These are phyloP conservation scores for Agelastica alni DNA, from an alignment of 2,888 invertebrate species.

Conservation along the genomic window DNA sequence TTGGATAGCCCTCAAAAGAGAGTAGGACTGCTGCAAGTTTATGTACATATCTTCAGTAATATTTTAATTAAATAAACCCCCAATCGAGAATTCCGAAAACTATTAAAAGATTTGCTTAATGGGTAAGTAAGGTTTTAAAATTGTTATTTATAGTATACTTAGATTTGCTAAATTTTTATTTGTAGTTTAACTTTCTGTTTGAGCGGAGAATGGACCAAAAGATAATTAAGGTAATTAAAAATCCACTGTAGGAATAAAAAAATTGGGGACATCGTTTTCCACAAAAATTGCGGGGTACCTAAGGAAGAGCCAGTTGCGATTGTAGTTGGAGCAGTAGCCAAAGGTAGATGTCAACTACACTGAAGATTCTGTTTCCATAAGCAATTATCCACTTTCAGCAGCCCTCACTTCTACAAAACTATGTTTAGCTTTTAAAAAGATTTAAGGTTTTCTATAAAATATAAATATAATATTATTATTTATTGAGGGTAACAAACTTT, in stretches of 20 bases:
- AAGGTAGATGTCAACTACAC: conserved; percentile 89
- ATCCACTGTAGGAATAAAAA: conserved; percentile 93
- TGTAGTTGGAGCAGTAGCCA: conserved; percentile 96
- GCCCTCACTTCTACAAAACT: conserved; percentile 95
- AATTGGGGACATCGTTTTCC: conserved; percentile 88
- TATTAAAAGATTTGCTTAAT: conserved; percentile 93
- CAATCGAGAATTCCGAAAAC: conserved; percentile 97
- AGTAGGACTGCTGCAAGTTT: conserved; percentile 94
- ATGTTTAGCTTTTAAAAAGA: conserved; percentile 93
- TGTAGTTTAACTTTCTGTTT: conserved; percentile 90
- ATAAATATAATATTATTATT: too few species aligned
- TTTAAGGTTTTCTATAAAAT: conserved; percentile 79
- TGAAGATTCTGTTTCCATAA: conserved; percentile 89
- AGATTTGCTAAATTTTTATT: too few species aligned
- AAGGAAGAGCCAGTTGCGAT: conserved; percentile 85
- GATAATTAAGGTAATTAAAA: conserved; percentile 93
- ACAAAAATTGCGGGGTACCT: conserved; percentile 77
- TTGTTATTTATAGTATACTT: neutral
- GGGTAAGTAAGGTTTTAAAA: conserved; percentile 74
- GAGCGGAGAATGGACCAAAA: conserved; percentile 90
- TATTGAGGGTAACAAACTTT: too few species aligned
- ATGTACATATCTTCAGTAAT: conserved; percentile 88
- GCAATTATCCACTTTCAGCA: conserved; percentile 95
- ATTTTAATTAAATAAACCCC: conserved; percentile 93
- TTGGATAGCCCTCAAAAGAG: conserved; percentile 97